phyloP scores from a whole-genome alignment of 2,888 invertebrate species.

The Chloromyia formosa region DNA sequence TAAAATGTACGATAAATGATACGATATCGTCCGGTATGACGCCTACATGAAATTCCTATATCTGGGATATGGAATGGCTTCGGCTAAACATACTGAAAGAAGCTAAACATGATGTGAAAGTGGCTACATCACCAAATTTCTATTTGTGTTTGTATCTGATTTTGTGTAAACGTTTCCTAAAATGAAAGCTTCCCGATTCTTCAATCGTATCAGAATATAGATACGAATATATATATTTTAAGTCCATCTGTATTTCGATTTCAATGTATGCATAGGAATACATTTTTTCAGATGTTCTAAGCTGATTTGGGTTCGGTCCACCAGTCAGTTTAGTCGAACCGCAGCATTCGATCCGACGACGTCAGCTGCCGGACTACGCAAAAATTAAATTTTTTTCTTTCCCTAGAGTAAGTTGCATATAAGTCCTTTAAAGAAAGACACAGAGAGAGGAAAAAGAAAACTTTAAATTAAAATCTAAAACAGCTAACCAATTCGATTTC shows the following conservation, averaged over 20 bases:
- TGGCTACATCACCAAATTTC: conserved; percentile 6
- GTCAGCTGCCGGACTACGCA: conserved; percentile 64
- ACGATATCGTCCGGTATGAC: conserved; percentile 44
- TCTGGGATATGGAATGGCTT: conserved; percentile 38
- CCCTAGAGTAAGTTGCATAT: conserved; percentile 63
- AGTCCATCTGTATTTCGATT: not conserved
- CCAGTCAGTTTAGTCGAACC: conserved; percentile 66
- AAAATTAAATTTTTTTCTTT: conserved; percentile 62
- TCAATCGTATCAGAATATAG: conserved; percentile 35
- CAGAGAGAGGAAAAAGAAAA: too few relatives aligned
- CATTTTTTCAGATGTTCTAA: conserved; percentile 28
- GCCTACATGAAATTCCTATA: conserved; percentile 45
- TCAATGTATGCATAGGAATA: conserved; percentile 20
- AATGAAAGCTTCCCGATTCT: conserved; percentile 47
- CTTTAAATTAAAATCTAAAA: too few relatives aligned
- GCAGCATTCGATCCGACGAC: conserved; percentile 66
- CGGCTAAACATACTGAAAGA: conserved; percentile 1
- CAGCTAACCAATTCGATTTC: conserved; percentile 2
- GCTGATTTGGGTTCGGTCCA: conserved; percentile 47
- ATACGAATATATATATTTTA: conserved; percentile 9
- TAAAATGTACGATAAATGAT: conserved; percentile 43
- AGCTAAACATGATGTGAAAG: conserved; percentile 26
- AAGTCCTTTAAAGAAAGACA: conserved; percentile 44
- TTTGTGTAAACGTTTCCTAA: conserved; percentile 49
- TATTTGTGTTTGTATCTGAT: conserved; percentile 41